A percentile compares a stretch with the other conserved stretches of the same genome.
Evolutionary conservation across 2,797 vertebrate genomes (phyloP).

Genomic region (Xenentodon cancila): DNA sequence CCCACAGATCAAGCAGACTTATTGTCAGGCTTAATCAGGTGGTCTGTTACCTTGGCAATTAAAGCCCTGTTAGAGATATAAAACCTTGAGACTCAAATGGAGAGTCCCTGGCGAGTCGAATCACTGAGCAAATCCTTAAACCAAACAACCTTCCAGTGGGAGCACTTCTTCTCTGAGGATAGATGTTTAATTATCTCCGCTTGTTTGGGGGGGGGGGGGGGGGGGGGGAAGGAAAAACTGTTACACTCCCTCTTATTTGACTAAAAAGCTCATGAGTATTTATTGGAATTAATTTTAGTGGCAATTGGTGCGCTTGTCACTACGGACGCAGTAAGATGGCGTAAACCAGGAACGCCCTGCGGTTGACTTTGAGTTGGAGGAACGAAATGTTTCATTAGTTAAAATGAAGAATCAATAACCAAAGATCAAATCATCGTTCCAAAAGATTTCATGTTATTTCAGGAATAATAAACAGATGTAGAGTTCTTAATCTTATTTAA

Average conservation of each 20-base stretch:
- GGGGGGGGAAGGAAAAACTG: slow-evolving; percentile 58
- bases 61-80: slow-evolving; percentile 88
- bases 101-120: slow-evolving; percentile 89
- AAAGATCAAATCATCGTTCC: slow-evolving; percentile 5
- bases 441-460: slow-evolving; percentile 16
- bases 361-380: slow-evolving; percentile 10
- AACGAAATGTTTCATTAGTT: background rate
- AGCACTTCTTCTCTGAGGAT: slow-evolving; percentile 78
- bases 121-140: slow-evolving; percentile 89
- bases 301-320: slow-evolving; percentile 53
- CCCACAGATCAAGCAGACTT: slow-evolving; percentile 59
- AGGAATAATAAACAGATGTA: slow-evolving; percentile 39
- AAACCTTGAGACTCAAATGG: slow-evolving; percentile 90
- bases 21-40: slow-evolving; percentile 79
- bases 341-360: background rate
- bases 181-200: slow-evolving; percentile 84
- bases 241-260: slow-evolving; percentile 79
- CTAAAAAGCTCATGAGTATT: slow-evolving; percentile 75
- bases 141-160: slow-evolving; percentile 89
- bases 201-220: slow-evolving; percentile 62
- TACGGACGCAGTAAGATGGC: slow-evolving; percentile 37
- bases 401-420: slow-evolving; percentile 15
- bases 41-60: slow-evolving; percentile 81
- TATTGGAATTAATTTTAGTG: slow-evolving; percentile 74
- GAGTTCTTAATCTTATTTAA: slow-evolving; percentile 52